Conservation (phyloP, 2,797 vertebrate genomes). For the Coccyzus lansbergi region DNA sequence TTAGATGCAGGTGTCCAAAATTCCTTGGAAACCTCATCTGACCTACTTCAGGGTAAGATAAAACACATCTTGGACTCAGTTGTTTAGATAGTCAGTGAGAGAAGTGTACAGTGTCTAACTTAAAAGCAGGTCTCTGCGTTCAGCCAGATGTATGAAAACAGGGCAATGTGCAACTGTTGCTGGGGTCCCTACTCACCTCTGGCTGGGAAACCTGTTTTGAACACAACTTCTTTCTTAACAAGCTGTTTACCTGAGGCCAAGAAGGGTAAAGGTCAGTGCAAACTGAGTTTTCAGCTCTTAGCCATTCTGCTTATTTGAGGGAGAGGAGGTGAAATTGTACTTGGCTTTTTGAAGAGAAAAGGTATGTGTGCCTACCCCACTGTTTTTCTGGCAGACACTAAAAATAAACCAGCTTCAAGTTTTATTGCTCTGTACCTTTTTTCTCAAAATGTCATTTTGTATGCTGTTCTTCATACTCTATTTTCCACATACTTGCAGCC, state of each 20-base stretch:
- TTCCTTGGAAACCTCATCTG: neutral
- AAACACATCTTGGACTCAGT: neutral
- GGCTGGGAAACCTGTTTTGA: neutral
- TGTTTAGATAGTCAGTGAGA: neutral
- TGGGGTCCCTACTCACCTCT: neutral
- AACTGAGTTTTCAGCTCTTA: neutral
- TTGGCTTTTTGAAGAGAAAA: neutral
- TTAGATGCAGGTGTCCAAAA: neutral
- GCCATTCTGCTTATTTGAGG: neutral
- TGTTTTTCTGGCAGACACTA: neutral
- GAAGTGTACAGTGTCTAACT: neutral
- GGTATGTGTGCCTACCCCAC: neutral
- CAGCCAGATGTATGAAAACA: neutral
- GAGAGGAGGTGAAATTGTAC: neutral
- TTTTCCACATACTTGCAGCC: neutral
- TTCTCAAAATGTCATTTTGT: neutral
- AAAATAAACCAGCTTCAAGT: neutral
- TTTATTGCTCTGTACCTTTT: neutral
- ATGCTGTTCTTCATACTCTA: neutral
- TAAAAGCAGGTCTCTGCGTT: neutral
- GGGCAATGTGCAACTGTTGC: fast-evolving
- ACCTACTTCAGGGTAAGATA: neutral
- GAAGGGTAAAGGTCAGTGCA: neutral
- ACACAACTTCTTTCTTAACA: neutral
- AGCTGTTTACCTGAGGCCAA: neutral